phyloP scores from a whole-genome alignment of 2,113 vertebrate genomes.

The Corynorhinus townsendii region DNA sequence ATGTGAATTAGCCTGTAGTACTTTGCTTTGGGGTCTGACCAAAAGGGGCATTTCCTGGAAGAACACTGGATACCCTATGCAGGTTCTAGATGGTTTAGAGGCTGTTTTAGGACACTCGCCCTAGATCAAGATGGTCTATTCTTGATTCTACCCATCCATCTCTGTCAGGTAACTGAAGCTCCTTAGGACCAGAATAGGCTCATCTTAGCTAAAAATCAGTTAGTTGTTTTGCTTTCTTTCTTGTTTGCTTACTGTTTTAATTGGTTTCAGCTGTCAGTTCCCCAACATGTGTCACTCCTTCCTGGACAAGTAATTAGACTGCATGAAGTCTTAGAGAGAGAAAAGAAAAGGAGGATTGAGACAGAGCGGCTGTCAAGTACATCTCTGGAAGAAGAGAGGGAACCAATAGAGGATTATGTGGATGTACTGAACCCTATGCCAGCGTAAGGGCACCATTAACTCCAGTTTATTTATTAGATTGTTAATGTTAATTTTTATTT shows the following conservation, averaged over 20 bases:
- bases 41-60: background rate
- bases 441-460: constrained; percentile 62
- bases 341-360: constrained; percentile 75
- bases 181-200: background rate
- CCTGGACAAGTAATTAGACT: constrained; percentile 84
- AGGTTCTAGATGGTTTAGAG: background rate
- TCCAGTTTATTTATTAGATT: background rate
- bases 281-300: constrained; percentile 79
- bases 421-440: constrained; percentile 69
- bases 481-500: background rate
- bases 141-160: background rate
- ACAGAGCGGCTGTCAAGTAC: background rate
- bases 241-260: background rate
- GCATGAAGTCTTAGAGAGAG: constrained; percentile 78
- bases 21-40: background rate
- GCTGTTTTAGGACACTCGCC: background rate
- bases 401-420: constrained; percentile 2
- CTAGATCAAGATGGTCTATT: background rate
- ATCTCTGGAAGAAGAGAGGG: constrained; percentile 27
- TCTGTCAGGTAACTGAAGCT: background rate
- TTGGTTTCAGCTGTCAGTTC: constrained; percentile 81
- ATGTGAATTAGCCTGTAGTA: background rate
- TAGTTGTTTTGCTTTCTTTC: background rate
- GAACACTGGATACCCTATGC: background rate
- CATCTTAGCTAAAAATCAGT: background rate